A percentile compares a stretch with the other conserved stretches of the same genome.
Conservation (phyloP, 2,797 vertebrate species). For the Dendrocincla fuliginosa region DNA sequence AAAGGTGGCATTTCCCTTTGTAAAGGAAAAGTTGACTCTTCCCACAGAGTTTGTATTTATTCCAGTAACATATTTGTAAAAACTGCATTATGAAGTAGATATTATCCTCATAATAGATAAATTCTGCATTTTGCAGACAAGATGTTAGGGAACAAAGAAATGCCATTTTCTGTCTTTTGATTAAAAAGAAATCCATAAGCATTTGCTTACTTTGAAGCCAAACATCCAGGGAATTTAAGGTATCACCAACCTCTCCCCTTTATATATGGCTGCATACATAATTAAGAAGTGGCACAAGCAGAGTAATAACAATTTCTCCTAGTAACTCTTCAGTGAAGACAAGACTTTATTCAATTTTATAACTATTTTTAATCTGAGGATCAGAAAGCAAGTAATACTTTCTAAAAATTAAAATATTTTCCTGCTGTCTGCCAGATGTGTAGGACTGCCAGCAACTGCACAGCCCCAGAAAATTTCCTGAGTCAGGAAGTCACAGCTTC, state of each 20-base stretch:
- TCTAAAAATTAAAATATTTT: not conserved
- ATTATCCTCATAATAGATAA: not conserved
- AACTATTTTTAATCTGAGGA: not conserved
- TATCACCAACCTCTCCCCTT: not conserved
- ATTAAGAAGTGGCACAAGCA: not conserved
- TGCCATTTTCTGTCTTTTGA: not conserved
- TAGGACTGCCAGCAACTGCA: not conserved
- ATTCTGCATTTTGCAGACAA: not conserved
- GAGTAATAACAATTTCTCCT: not conserved
- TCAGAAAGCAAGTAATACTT: not conserved
- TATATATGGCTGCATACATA: not conserved
- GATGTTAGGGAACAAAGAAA: not conserved
- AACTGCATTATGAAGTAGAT: not conserved
- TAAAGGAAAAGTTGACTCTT: not conserved
- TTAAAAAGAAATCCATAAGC: not conserved
- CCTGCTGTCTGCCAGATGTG: not conserved
- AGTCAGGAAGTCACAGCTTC: not conserved
- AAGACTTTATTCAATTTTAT: not conserved
- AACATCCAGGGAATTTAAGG: not conserved
- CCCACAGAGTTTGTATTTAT: not conserved
- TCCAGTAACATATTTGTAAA: not conserved
- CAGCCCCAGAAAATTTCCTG: not conserved
- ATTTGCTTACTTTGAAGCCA: not conserved
- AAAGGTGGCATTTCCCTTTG: not conserved
- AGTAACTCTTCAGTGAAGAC: not conserved